These are phyloP conservation scores for Chamaea fasciata DNA, from an alignment of 2,113 vertebrate genomes.

Conservation along the genomic window DNA sequence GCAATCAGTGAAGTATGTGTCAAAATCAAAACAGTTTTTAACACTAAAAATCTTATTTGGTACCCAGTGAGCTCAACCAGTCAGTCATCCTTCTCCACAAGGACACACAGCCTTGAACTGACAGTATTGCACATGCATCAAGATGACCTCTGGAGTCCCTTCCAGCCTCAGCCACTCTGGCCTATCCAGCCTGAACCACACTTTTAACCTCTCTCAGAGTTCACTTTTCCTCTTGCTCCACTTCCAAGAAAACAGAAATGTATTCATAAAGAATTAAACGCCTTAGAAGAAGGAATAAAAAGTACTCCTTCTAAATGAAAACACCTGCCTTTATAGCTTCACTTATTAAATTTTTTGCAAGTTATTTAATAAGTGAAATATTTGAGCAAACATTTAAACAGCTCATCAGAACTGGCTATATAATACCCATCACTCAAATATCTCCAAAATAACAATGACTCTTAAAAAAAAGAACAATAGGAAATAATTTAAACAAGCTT, in stretches of 20 bases:
- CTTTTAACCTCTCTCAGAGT: not conserved
- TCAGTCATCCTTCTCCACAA: not conserved
- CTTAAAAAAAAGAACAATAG: not conserved
- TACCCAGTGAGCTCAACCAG: not conserved
- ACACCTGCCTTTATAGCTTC: not conserved
- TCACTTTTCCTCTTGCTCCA: not conserved
- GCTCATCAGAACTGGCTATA: not conserved
- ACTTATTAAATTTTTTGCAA: not conserved
- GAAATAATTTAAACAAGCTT: not conserved
- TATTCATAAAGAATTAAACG: not conserved
- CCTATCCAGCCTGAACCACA: accelerated
- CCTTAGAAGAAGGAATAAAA: not conserved
- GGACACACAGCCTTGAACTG: not conserved
- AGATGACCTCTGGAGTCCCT: not conserved
- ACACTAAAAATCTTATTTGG: not conserved
- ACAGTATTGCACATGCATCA: accelerated
- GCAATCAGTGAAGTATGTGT: not conserved
- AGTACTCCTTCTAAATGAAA: not conserved
- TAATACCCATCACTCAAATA: not conserved
- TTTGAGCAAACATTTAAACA: not conserved
- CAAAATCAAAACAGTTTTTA: not conserved
- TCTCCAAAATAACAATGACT: not conserved
- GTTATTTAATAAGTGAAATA: not conserved
- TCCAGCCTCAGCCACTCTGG: not conserved
- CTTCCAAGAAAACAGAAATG: not conserved